Evolutionary conservation across 2,113 vertebrate genomes (phyloP).

Genomic region (Salvelinus fontinalis): DNA sequence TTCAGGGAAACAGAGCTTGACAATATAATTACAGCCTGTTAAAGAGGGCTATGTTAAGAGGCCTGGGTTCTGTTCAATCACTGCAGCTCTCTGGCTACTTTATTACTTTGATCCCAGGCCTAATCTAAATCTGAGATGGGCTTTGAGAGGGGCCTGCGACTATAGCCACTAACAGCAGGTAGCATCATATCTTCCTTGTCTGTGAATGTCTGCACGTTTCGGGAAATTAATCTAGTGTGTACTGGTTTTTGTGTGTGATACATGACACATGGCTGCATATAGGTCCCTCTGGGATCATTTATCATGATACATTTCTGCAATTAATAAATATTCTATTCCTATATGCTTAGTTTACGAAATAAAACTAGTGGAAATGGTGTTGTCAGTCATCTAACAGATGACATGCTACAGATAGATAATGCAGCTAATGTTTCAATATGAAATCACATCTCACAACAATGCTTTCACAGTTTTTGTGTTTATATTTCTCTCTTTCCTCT

Average conservation of each 20-base stretch:
- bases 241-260: too few relatives aligned
- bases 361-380: background rate
- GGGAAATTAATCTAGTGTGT: too few relatives aligned
- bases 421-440: background rate
- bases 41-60: background rate
- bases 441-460: background rate
- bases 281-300: background rate
- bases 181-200: background rate
- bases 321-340: too few relatives aligned
- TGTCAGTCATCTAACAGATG: background rate
- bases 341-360: too few relatives aligned
- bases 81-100: background rate
- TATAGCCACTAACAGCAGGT: background rate
- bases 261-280: background rate
- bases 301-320: too few relatives aligned
- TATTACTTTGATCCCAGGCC: slow-evolving; percentile 10
- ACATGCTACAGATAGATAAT: background rate
- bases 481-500: slow-evolving; percentile 5
- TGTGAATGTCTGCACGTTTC: background rate
- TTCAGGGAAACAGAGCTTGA: slow-evolving; percentile 31
- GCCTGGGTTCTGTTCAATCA: slow-evolving; percentile 11
- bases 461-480: background rate
- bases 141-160: too few relatives aligned
- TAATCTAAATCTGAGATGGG: background rate
- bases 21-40: slow-evolving; percentile 38